A percentile compares a stretch with the other conserved stretches of the same genome.
Conservation (phyloP, 2,888 invertebrate genomes). For the Cephus nigrinus region DNA sequence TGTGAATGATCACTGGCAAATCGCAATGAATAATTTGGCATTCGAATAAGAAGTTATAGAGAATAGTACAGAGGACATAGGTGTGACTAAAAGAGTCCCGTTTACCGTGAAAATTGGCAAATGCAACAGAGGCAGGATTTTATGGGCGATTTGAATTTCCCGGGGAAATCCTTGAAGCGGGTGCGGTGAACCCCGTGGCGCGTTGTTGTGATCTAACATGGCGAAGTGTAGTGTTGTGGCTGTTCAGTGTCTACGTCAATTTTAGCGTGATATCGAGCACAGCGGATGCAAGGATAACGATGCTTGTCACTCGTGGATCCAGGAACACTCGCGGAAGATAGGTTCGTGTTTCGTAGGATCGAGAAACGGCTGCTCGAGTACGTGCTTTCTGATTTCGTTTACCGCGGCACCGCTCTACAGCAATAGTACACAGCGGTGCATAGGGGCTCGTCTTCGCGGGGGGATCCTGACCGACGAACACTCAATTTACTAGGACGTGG, state of each 20-base stretch:
- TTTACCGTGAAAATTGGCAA: background rate
- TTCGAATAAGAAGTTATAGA: background rate
- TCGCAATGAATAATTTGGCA: background rate
- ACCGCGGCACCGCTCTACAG: slow-evolving; percentile 36
- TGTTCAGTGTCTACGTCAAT: slow-evolving; percentile 70
- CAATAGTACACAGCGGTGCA: slow-evolving; percentile 39
- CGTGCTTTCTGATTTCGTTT: slow-evolving; percentile 24
- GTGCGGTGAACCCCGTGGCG: slow-evolving; percentile 71
- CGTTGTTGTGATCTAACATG: slow-evolving; percentile 80
- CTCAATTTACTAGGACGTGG: background rate
- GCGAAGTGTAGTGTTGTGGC: slow-evolving; percentile 75
- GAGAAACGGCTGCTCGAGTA: background rate
- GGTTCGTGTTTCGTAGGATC: background rate
- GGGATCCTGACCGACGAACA: slow-evolving; percentile 15
- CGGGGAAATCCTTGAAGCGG: slow-evolving; percentile 65
- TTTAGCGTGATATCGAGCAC: slow-evolving; percentile 55
- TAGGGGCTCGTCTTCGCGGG: slow-evolving; percentile 38
- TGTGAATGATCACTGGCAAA: background rate
- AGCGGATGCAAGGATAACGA: slow-evolving; percentile 36
- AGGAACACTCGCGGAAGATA: background rate
- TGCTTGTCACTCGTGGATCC: slow-evolving; percentile 23
- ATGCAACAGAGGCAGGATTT: background rate
- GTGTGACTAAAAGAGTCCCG: background rate
- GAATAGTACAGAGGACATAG: background rate
- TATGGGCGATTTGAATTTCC: slow-evolving; percentile 36